Evolutionary conservation across 2,113 vertebrate genomes (phyloP).

Genomic region (Cryptoleucopteryx plumbea): DNA sequence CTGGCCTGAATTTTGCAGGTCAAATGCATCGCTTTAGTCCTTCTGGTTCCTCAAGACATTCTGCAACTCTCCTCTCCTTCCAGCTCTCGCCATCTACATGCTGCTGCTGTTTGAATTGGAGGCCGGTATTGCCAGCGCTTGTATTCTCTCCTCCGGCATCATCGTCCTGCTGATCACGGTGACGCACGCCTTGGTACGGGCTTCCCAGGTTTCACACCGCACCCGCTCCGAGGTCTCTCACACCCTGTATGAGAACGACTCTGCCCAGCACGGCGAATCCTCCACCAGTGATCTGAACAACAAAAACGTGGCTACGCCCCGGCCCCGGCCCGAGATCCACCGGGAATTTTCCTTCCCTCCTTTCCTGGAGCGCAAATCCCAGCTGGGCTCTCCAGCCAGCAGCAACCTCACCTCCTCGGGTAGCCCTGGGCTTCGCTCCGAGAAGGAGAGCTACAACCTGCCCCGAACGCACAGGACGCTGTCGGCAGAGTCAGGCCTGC

Average conservation of each 20-base stretch:
- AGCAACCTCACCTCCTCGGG: conserved; percentile 37
- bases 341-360: conserved; percentile 70
- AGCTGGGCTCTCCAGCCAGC: conserved; percentile 33
- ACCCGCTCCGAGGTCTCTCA: conserved; percentile 44
- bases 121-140: conserved; percentile 77
- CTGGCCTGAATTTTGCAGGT: neutral
- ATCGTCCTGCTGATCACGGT: conserved; percentile 75
- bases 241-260: conserved; percentile 77
- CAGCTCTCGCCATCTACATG: conserved; percentile 84
- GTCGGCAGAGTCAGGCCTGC: conserved; percentile 69
- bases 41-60: neutral
- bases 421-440: conserved; percentile 57
- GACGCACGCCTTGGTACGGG: conserved; percentile 76
- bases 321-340: conserved; percentile 71
- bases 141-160: conserved; percentile 81
- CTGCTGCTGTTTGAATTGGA: conserved; percentile 84
- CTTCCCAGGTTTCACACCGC: conserved; percentile 28
- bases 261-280: neutral
- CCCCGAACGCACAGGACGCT: conserved; percentile 72
- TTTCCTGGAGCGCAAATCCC: conserved; percentile 48
- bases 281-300: conserved; percentile 65
- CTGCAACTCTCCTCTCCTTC: neutral
- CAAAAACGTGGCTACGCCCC: conserved; percentile 28
- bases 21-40: neutral
- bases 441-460: conserved; percentile 30